Conservation (phyloP, 92 coral and sea anemone genomes). For the Diadumene lineata region DNA sequence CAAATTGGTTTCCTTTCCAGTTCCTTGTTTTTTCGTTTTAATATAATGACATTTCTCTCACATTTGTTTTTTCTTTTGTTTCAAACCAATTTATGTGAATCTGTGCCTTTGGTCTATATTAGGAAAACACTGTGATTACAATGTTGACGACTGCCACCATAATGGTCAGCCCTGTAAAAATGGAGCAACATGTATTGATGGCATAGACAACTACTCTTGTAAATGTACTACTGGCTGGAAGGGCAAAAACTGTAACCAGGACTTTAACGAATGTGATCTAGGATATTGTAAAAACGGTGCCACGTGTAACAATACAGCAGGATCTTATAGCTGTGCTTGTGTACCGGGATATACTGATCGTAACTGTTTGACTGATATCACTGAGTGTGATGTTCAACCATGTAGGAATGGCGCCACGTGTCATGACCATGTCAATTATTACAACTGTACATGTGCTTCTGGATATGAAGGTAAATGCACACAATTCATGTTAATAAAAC, state of each 20-base stretch:
- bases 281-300: constrained; percentile 83
- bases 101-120: no score
- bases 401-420: constrained; percentile 8
- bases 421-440: constrained; percentile 2
- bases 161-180: constrained; percentile 63
- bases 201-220: constrained; percentile 71
- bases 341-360: constrained; percentile 70
- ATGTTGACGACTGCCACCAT: constrained; percentile 76
- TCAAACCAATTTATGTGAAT: no score
- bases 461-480: constrained; percentile 50
- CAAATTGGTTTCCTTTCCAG: no score
- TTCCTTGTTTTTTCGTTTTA: no score
- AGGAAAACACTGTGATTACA: constrained; percentile 63
- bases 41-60: no score
- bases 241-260: constrained; percentile 72
- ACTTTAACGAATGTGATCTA: constrained; percentile 76
- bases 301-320: constrained; percentile 11
- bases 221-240: constrained; percentile 61
- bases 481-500: no score
- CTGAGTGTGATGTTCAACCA: not conserved
- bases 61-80: no score
- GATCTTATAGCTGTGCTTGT: not conserved
- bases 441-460: not conserved
- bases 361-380: constrained; percentile 62
- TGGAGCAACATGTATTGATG: constrained; percentile 63